Evolutionary conservation across 2,888 invertebrate species (phyloP).

Genomic region (Cepaea hortensis): DNA sequence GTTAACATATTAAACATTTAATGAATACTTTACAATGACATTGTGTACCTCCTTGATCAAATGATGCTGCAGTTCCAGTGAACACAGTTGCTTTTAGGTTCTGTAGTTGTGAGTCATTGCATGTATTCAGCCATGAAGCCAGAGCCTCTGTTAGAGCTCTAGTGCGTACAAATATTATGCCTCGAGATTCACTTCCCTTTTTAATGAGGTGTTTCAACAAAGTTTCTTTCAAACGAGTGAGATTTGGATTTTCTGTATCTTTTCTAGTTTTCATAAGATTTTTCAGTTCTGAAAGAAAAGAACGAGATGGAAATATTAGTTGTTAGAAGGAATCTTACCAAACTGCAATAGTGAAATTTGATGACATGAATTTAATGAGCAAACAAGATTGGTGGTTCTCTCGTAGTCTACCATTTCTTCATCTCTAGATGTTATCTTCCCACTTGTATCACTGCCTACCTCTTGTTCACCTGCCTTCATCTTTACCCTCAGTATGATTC

Average conservation of each 20-base stretch:
- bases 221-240: constrained; percentile 52
- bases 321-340: background rate
- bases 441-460: too few species aligned
- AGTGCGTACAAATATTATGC: constrained; percentile 64
- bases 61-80: constrained; percentile 54
- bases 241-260: constrained; percentile 57
- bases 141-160: constrained; percentile 61
- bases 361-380: too few species aligned
- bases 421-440: too few species aligned
- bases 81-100: constrained; percentile 55
- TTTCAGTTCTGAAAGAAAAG: constrained; percentile 21
- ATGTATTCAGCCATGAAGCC: constrained; percentile 55
- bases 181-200: constrained; percentile 56
- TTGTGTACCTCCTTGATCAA: constrained; percentile 53
- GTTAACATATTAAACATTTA: background rate
- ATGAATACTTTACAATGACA: background rate
- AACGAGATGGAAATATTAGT: background rate
- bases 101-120: constrained; percentile 23
- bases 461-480: too few species aligned
- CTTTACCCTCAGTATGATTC: too few species aligned
- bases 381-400: too few species aligned
- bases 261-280: constrained; percentile 1
- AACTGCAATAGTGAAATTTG: background rate
- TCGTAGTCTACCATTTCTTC: too few species aligned
- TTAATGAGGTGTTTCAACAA: constrained; percentile 52